Evolutionary conservation across 2,113 vertebrate species (phyloP).

Genomic region (Ciconia maguari): DNA sequence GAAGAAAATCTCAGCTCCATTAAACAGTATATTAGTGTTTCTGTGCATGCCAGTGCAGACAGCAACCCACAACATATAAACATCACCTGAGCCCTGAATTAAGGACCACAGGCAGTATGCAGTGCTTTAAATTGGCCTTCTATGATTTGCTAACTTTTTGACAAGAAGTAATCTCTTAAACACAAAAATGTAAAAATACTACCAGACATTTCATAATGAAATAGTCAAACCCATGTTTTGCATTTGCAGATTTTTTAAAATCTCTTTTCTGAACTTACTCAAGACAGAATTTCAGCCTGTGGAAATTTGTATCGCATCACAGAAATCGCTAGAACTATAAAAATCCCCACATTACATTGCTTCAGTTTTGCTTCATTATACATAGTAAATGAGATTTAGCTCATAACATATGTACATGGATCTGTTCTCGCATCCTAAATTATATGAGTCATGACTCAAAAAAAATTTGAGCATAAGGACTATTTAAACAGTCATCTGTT

Average conservation of each 20-base stretch:
- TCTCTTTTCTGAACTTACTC: neutral
- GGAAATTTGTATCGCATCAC: neutral
- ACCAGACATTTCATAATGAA: neutral
- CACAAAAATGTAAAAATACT: neutral
- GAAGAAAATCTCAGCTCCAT: neutral
- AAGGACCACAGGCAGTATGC: neutral
- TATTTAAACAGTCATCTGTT: neutral
- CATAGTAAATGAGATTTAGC: neutral
- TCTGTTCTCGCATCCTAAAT: neutral
- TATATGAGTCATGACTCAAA: neutral
- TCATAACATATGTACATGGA: rapidly evolving
- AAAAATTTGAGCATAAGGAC: neutral
- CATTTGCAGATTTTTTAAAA: neutral
- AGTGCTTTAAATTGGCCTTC: neutral
- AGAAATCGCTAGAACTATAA: neutral
- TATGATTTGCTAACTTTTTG: neutral
- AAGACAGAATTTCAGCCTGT: neutral
- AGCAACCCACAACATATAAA: neutral
- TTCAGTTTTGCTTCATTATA: neutral
- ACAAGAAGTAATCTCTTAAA: neutral
- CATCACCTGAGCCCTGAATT: neutral
- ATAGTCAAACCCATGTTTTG: neutral
- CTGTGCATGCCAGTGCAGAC: neutral
- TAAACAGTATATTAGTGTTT: neutral
- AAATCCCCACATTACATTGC: neutral